These are phyloP conservation scores for Desmophyllum pertusum DNA, from an alignment of 92 coral and sea anemone species.

Conservation along the genomic window DNA sequence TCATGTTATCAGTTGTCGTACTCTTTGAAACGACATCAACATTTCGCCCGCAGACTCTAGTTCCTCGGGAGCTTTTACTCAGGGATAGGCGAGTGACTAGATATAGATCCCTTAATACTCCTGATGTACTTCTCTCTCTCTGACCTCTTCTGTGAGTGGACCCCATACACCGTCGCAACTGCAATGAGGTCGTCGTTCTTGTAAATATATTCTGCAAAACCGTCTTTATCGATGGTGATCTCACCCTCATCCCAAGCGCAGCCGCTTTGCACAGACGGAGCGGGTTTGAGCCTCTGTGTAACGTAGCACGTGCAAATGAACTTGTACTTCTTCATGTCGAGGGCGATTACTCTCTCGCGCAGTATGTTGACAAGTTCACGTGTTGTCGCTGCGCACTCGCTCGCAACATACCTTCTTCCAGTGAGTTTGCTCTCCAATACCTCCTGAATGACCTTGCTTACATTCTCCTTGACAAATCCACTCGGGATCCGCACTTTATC, in stretches of 20 bases:
- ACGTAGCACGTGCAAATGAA: conserved; percentile 83
- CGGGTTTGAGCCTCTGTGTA: conserved; percentile 66
- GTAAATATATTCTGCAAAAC: conserved; percentile 86
- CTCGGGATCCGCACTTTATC: conserved; percentile 31
- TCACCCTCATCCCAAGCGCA: conserved; percentile 89
- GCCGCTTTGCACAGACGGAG: conserved; percentile 83
- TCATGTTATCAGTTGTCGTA: not conserved
- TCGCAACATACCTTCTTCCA: conserved; percentile 69
- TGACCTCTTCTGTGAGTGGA: conserved; percentile 58
- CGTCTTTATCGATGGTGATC: conserved; percentile 68
- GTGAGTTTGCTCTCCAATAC: conserved; percentile 72
- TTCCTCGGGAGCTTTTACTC: conserved; percentile 2
- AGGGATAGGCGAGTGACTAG: conserved; percentile 31
- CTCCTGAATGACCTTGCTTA: conserved; percentile 71
- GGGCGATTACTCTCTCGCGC: conserved; percentile 70
- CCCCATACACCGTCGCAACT: conserved; percentile 89
- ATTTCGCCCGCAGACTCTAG: not conserved
- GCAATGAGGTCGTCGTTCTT: conserved; percentile 83
- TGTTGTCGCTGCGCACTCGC: conserved; percentile 63
- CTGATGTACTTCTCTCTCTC: conserved; percentile 23
- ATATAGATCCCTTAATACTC: conserved; percentile 1
- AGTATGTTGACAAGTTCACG: conserved; percentile 62
- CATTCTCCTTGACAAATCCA: conserved; percentile 48
- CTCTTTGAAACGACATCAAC: not conserved
- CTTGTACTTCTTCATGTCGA: conserved; percentile 73